A percentile compares a stretch with the other conserved stretches of the same genome.
These are phyloP conservation scores for Rhinopomastus cyanomelas DNA, from an alignment of 2,113 vertebrate species.

Conservation along the genomic window DNA sequence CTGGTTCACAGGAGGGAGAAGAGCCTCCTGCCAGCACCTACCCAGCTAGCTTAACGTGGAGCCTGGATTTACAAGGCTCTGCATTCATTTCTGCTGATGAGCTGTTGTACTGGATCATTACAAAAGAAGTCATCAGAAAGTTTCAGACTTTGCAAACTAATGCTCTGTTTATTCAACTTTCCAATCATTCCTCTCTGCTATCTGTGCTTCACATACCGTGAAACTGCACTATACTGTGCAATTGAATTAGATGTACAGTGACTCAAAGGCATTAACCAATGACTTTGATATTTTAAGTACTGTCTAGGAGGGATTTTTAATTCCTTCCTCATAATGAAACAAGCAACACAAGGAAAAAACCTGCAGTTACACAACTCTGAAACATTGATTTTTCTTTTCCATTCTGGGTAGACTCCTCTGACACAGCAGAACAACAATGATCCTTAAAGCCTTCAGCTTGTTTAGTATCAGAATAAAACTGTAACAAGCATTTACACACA, in stretches of 20 bases:
- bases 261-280: conserved; percentile 85
- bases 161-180: conserved; percentile 79
- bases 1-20: neutral
- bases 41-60: neutral
- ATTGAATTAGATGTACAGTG: conserved; percentile 84
- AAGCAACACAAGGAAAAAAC: conserved; percentile 64
- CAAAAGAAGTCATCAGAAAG: conserved; percentile 74
- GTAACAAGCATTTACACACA: conserved; percentile 77
- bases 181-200: conserved; percentile 78
- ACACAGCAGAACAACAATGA: conserved; percentile 68
- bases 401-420: conserved; percentile 69
- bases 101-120: conserved; percentile 43
- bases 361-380: conserved; percentile 72
- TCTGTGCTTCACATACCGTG: conserved; percentile 79
- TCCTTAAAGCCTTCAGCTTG: conserved; percentile 69
- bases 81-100: conserved; percentile 23
- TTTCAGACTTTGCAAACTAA: conserved; percentile 79
- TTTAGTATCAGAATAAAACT: conserved; percentile 77
- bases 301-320: conserved; percentile 84
- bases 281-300: conserved; percentile 87
- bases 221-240: conserved; percentile 77
- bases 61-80: neutral
- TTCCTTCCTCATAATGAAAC: conserved; percentile 81
- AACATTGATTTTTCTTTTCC: conserved; percentile 75
- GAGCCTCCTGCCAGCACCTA: neutral